These are phyloP conservation scores for Cynodonichthys magdalenae DNA, from an alignment of 2,797 vertebrate genomes.

Conservation along the genomic window DNA sequence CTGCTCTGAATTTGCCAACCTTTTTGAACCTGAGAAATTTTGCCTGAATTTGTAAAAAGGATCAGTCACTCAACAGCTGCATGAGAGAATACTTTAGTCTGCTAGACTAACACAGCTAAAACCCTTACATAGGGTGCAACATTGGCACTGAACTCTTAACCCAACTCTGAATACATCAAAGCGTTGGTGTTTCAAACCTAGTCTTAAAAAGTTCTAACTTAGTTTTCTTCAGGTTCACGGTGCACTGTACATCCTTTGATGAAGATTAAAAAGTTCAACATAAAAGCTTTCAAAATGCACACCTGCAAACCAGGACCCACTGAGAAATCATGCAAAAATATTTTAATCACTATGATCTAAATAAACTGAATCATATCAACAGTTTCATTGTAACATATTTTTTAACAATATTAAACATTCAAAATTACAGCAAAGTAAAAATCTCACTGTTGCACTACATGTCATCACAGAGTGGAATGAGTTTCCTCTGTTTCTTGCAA, in stretches of 20 bases:
- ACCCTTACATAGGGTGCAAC: constrained; percentile 26
- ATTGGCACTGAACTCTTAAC: constrained; percentile 24
- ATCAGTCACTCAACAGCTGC: constrained; percentile 37
- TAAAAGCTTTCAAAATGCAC: constrained; percentile 7
- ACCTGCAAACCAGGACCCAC: no score
- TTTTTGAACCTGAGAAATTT: constrained; percentile 29
- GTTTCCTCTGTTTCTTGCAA: constrained; percentile 49
- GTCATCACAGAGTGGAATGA: constrained; percentile 40
- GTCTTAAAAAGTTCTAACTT: constrained; percentile 7
- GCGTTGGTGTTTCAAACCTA: constrained; percentile 6
- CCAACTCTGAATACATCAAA: constrained; percentile 31
- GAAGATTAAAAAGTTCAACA: constrained; percentile 2
- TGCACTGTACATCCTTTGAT: background rate
- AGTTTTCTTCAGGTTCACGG: constrained; percentile 12
- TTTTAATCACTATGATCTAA: background rate
- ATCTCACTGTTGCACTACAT: constrained; percentile 12
- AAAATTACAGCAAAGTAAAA: background rate
- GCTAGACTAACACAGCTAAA: constrained; percentile 35
- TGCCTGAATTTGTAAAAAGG: constrained; percentile 43
- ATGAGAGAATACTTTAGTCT: constrained; percentile 32
- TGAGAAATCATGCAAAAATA: no score
- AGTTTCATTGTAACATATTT: constrained; percentile 26
- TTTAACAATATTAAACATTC: constrained; percentile 48
- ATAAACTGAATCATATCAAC: constrained; percentile 6
- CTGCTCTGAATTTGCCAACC: constrained; percentile 34